Percentiles rank a stretch among this genome's conserved stretches.
Evolutionary conservation across 2,797 vertebrate genomes (phyloP).

Genomic region (Cephalopachus bancanus): DNA sequence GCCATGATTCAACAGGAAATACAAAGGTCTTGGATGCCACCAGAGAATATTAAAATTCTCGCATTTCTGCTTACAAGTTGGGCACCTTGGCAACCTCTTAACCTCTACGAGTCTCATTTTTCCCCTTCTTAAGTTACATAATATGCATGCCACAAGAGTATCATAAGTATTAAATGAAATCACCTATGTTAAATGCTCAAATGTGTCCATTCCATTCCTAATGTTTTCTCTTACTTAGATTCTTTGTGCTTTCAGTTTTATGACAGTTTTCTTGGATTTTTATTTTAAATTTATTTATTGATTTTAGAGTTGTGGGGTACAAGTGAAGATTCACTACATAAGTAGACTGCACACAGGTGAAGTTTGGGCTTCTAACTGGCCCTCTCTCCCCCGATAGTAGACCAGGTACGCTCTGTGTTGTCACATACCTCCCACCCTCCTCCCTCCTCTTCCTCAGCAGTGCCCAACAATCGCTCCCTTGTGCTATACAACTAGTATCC

Average conservation of each 20-base stretch:
- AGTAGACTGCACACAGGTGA: too few species aligned
- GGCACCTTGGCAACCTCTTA: not conserved
- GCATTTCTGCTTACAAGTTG: not conserved
- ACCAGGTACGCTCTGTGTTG: too few species aligned
- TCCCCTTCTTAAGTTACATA: slow-evolving; percentile 29
- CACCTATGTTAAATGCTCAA: not conserved
- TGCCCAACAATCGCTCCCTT: too few species aligned
- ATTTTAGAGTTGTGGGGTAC: too few species aligned
- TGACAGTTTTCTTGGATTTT: not conserved
- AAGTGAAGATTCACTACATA: too few species aligned
- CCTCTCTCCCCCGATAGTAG: too few species aligned
- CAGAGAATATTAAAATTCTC: slow-evolving; percentile 5
- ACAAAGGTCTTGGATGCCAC: not conserved
- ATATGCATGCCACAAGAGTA: not conserved
- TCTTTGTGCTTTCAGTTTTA: slow-evolving; percentile 48
- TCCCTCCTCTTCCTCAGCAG: too few species aligned
- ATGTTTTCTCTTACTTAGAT: not conserved
- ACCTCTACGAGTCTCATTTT: not conserved
- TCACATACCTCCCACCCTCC: too few species aligned
- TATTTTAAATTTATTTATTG: too few species aligned
- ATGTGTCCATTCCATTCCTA: not conserved
- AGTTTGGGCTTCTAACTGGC: too few species aligned
- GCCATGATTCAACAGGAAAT: not conserved
- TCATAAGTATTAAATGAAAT: slow-evolving; percentile 25
- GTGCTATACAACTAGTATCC: too few species aligned